Conservation (phyloP, 2,113 vertebrate species). For the Phodopus roborovskii region DNA sequence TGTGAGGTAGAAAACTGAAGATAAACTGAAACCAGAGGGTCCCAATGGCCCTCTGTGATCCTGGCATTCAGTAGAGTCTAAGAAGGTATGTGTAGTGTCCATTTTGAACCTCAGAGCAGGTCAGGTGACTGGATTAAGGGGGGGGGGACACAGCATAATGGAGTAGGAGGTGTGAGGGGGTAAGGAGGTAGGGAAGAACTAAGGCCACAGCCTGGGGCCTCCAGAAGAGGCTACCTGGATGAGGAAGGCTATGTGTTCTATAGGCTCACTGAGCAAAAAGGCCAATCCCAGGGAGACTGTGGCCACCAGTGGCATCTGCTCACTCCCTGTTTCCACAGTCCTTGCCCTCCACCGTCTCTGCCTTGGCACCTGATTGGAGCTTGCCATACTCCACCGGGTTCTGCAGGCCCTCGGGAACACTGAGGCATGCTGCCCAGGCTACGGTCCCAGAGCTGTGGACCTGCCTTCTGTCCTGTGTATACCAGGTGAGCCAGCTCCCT, state of each 20-base stretch:
- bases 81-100: not conserved
- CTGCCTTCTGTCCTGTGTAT: not conserved
- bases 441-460: too few species aligned
- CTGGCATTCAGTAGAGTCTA: not conserved
- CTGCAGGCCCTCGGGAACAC: not conserved
- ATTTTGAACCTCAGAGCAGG: not conserved
- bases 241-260: not conserved
- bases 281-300: not conserved
- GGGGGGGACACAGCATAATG: too few species aligned
- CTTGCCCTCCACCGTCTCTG: not conserved
- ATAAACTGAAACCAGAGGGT: rapidly evolving
- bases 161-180: too few species aligned
- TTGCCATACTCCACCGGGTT: not conserved
- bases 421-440: not conserved
- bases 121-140: not conserved
- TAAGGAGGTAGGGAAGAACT: not conserved
- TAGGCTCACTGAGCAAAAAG: not conserved
- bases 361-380: not conserved
- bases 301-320: not conserved
- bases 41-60: too few species aligned
- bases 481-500: not conserved
- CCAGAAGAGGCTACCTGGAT: not conserved
- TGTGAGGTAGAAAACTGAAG: rapidly evolving
- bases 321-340: not conserved
- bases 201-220: not conserved